Percentiles rank a stretch among this genome's conserved stretches.
Conservation (phyloP, 2,888 invertebrate genomes). For the Syritta pipiens region DNA sequence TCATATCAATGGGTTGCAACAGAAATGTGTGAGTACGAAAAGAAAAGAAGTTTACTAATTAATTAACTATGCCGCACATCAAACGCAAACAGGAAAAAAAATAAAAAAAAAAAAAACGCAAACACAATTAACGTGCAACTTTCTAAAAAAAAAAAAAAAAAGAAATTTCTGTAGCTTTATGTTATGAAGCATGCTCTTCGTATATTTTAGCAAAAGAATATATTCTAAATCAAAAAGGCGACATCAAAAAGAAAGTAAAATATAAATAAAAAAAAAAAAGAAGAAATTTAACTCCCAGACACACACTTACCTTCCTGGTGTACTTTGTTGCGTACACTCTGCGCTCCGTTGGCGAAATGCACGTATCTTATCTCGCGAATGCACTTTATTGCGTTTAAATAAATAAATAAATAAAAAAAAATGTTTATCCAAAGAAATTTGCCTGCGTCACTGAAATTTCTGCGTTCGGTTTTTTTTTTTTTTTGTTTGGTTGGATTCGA, state of each 20-base stretch:
- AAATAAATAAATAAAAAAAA: slow-evolving; percentile 19
- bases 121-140: slow-evolving; percentile 39
- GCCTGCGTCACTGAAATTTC: slow-evolving; percentile 49
- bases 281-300: not conserved
- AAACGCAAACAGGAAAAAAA: not conserved
- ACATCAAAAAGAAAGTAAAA: slow-evolving; percentile 60
- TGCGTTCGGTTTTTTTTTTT: too few species aligned
- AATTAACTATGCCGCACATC: slow-evolving; percentile 19
- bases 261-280: not conserved
- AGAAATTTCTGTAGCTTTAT: slow-evolving; percentile 1
- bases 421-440: slow-evolving; percentile 16
- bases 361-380: not conserved
- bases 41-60: slow-evolving; percentile 2
- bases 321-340: slow-evolving; percentile 7
- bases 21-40: not conserved
- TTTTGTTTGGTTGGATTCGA: not conserved
- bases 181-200: slow-evolving; percentile 15
- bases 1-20: not conserved
- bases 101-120: not conserved
- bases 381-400: slow-evolving; percentile 5
- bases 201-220: not conserved
- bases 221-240: slow-evolving; percentile 44
- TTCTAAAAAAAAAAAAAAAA: slow-evolving; percentile 20
- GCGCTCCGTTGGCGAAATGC: too few species aligned
- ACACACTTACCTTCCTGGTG: slow-evolving; percentile 32